Evolutionary conservation across 2,113 vertebrate species (phyloP).

Genomic region (Anguilla rostrata): DNA sequence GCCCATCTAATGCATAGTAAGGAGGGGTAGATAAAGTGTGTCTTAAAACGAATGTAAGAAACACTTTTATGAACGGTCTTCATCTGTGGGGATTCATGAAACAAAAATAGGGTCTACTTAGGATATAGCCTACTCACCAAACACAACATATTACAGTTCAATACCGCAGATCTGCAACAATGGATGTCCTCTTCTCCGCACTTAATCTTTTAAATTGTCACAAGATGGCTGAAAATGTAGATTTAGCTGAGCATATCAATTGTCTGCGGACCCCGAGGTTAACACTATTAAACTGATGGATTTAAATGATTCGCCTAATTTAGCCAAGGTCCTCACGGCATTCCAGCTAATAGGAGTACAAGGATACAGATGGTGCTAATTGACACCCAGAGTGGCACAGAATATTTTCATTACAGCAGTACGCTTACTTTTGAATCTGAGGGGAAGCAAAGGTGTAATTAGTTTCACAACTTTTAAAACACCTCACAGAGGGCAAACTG

Average conservation of each 20-base stretch:
- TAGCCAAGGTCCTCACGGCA: conserved; percentile 1
- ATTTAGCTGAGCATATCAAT: neutral
- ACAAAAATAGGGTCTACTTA: neutral
- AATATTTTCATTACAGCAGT: neutral
- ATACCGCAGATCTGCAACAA: neutral
- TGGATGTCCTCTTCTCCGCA: neutral
- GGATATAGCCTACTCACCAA: neutral
- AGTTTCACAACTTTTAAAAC: neutral
- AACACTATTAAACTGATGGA: conserved; percentile 7
- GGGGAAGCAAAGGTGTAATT: neutral
- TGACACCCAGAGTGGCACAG: neutral
- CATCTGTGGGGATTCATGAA: too few relatives aligned
- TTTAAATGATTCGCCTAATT: conserved; percentile 3
- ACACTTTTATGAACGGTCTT: too few relatives aligned
- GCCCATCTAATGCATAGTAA: too few relatives aligned
- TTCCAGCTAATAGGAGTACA: neutral
- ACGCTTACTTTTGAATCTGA: neutral
- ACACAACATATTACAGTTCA: neutral
- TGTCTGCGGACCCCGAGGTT: neutral
- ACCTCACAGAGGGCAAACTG: neutral
- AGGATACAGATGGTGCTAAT: neutral
- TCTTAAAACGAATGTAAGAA: too few relatives aligned
- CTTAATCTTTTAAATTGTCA: neutral
- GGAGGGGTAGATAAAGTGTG: too few relatives aligned
- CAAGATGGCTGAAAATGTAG: neutral